Percentiles rank a stretch among this genome's conserved stretches.
These are phyloP conservation scores for Ypsolopha sequella DNA, from an alignment of 2,888 invertebrate species.

Conservation along the genomic window DNA sequence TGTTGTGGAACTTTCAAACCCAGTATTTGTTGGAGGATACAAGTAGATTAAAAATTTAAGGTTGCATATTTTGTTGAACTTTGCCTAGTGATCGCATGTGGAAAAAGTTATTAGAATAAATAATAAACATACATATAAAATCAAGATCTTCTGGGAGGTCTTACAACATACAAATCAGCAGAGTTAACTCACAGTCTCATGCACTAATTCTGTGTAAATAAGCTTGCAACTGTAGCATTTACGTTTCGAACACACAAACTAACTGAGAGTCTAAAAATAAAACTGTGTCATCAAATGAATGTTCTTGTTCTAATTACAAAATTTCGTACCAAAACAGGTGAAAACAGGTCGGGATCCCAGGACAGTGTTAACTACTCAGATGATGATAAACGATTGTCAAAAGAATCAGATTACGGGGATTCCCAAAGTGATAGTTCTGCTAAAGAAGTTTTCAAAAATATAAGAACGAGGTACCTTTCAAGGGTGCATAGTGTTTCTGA, in stretches of 20 bases:
- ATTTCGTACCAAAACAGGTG: constrained; percentile 60
- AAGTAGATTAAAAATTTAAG: no score
- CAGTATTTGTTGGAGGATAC: no score
- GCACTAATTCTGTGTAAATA: constrained; percentile 54
- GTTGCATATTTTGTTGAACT: no score
- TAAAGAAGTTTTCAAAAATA: constrained; percentile 52
- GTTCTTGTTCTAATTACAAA: constrained; percentile 43
- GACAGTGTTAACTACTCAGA: constrained; percentile 45
- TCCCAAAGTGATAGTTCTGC: constrained; percentile 41
- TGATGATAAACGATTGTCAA: constrained; percentile 31
- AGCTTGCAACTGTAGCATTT: constrained; percentile 24
- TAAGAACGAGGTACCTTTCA: constrained; percentile 51
- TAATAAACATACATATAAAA: no score
- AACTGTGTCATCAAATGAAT: constrained; percentile 12
- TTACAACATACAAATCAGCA: constrained; percentile 8
- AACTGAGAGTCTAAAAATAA: constrained; percentile 16
- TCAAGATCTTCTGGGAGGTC: no score
- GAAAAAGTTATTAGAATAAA: no score
- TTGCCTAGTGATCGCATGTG: no score
- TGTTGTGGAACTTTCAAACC: no score
- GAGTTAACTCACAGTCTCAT: constrained; percentile 45
- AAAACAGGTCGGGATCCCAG: constrained; percentile 51
- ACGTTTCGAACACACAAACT: constrained; percentile 21
- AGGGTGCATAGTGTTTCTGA: constrained; percentile 54
- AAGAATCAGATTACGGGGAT: constrained; percentile 35